Evolutionary conservation across 2,888 invertebrate genomes (phyloP).

Genomic region (Heterodera filipjevi): DNA sequence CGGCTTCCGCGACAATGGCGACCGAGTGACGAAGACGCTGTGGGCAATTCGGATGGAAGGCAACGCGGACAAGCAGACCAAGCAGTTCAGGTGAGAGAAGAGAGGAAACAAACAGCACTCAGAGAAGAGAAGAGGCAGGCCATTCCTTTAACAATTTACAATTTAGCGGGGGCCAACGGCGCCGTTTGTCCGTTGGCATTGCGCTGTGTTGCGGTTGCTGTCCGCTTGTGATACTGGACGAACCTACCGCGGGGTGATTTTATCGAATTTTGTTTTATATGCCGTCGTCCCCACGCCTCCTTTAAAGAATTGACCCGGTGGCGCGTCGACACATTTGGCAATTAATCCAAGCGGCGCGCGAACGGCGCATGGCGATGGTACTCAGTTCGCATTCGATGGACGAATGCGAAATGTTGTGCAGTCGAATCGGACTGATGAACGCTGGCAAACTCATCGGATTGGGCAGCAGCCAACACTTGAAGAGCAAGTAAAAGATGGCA

Average conservation of each 20-base stretch:
- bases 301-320: slow-evolving; percentile 42
- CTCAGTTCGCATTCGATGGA: slow-evolving; percentile 58
- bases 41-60: slow-evolving; percentile 52
- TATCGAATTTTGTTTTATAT: not conserved
- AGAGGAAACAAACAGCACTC: not conserved
- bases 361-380: slow-evolving; percentile 52
- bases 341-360: slow-evolving; percentile 40
- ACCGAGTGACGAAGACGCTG: slow-evolving; percentile 47
- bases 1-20: slow-evolving; percentile 43
- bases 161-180: slow-evolving; percentile 48
- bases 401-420: slow-evolving; percentile 54
- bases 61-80: slow-evolving; percentile 52
- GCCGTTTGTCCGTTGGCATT: slow-evolving; percentile 46
- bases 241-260: slow-evolving; percentile 43
- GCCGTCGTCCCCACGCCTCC: not conserved
- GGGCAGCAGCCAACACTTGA: slow-evolving; percentile 48
- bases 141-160: not conserved
- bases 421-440: slow-evolving; percentile 47
- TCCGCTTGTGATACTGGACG: slow-evolving; percentile 46
- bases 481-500: slow-evolving; percentile 36
- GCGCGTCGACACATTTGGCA: slow-evolving; percentile 47
- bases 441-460: slow-evolving; percentile 41
- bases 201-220: slow-evolving; percentile 39
- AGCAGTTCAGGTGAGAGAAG: slow-evolving; percentile 31
- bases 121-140: not conserved